A percentile compares a stretch with the other conserved stretches of the same genome.
phyloP scores from a whole-genome alignment of 2,113 vertebrate species.

The Pseudopipra pipra region DNA sequence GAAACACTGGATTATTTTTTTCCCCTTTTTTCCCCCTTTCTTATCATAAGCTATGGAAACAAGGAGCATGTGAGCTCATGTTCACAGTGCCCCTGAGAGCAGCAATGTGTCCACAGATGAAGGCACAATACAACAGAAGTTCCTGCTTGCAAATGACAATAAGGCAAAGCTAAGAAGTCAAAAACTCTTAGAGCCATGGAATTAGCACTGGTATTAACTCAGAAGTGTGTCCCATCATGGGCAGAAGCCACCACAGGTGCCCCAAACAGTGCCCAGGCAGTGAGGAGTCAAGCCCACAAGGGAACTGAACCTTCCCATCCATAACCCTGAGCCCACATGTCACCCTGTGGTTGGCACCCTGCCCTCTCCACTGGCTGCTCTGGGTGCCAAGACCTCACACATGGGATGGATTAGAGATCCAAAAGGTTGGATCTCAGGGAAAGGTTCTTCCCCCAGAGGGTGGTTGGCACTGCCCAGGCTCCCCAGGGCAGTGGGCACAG shows the following conservation, averaged over 20 bases:
- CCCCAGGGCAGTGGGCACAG: background rate
- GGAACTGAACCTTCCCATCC: background rate
- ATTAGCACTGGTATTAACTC: background rate
- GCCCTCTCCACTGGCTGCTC: background rate
- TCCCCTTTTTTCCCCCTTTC: too few relatives aligned
- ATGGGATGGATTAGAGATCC: background rate
- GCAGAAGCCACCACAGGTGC: background rate
- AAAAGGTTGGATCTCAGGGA: background rate
- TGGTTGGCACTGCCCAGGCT: background rate
- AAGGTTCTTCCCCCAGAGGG: background rate
- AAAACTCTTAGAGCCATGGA: background rate
- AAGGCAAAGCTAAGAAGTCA: background rate
- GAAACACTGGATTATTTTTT: too few relatives aligned
- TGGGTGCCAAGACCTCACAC: background rate
- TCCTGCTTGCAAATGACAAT: background rate
- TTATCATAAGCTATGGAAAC: too few relatives aligned
- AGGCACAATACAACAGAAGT: too few relatives aligned
- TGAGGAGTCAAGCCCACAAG: background rate
- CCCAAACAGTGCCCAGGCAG: background rate
- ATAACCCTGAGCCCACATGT: background rate
- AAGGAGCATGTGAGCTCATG: too few relatives aligned
- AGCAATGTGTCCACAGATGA: too few relatives aligned
- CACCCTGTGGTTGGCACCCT: background rate
- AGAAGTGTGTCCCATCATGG: rapidly evolving
- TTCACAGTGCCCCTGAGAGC: too few relatives aligned